Percentiles rank a stretch among this genome's conserved stretches.
These are phyloP conservation scores for Polymixis flavicincta DNA, from an alignment of 2,888 invertebrate species.

Conservation along the genomic window DNA sequence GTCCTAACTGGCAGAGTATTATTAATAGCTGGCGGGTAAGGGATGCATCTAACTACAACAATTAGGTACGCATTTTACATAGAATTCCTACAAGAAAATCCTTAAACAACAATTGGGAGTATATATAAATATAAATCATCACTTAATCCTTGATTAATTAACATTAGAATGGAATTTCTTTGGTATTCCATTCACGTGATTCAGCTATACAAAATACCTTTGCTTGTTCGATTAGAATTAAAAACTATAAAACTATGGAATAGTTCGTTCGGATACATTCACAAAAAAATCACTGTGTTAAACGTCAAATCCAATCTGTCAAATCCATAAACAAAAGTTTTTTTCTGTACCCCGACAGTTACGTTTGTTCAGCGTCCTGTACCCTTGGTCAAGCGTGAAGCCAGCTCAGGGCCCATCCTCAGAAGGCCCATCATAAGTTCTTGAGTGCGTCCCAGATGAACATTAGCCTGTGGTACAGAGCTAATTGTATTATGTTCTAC, in stretches of 20 bases:
- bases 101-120: constrained; percentile 32
- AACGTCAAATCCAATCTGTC: constrained; percentile 58
- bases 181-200: constrained; percentile 38
- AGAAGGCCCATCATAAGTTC: constrained; percentile 70
- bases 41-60: constrained; percentile 41
- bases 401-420: constrained; percentile 66
- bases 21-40: constrained; percentile 50
- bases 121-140: constrained; percentile 35
- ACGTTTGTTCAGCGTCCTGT: constrained; percentile 38
- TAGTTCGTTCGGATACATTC: constrained; percentile 59
- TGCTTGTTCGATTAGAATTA: constrained; percentile 30
- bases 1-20: constrained; percentile 57
- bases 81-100: constrained; percentile 33
- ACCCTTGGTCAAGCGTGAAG: constrained; percentile 58
- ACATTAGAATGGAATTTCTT: constrained; percentile 45
- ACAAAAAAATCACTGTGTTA: constrained; percentile 59
- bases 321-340: constrained; percentile 52
- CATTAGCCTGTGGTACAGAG: constrained; percentile 71
- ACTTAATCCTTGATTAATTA: constrained; percentile 25
- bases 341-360: constrained; percentile 27
- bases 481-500: constrained; percentile 80
- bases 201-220: constrained; percentile 33
- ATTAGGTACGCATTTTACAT: constrained; percentile 41
- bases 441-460: constrained; percentile 72
- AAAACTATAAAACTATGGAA: constrained; percentile 48